These are phyloP conservation scores for Misgurnus mizolepis DNA, from an alignment of 2,113 vertebrate species.

Conservation along the genomic window DNA sequence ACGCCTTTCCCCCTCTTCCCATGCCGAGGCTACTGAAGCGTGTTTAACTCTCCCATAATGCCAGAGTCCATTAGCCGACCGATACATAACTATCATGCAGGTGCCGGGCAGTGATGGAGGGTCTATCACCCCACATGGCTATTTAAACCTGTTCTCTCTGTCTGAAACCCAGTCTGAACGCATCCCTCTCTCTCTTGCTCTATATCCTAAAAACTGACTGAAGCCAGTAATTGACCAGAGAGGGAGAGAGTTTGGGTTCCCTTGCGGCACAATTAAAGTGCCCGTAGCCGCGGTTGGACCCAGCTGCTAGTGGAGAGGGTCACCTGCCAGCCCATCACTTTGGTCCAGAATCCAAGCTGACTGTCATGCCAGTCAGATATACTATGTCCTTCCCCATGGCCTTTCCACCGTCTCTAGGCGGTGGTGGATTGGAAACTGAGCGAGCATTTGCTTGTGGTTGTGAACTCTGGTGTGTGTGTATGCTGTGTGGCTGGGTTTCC, in stretches of 20 bases:
- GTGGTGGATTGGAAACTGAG: neutral
- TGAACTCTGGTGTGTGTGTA: constrained; percentile 6
- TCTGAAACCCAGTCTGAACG: constrained; percentile 39
- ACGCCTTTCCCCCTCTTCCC: constrained; percentile 8
- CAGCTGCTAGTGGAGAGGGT: constrained; percentile 53
- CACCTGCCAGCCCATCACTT: constrained; percentile 65
- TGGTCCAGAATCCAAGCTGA: constrained; percentile 44
- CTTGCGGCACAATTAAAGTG: constrained; percentile 64
- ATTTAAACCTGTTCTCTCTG: constrained; percentile 16
- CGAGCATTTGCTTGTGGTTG: neutral
- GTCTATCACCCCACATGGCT: constrained; percentile 7
- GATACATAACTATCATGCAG: constrained; percentile 36
- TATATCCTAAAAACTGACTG: constrained; percentile 57
- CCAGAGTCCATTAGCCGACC: constrained; percentile 41
- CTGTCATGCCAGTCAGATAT: constrained; percentile 35
- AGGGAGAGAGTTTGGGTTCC: constrained; percentile 45
- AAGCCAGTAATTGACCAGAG: constrained; percentile 62
- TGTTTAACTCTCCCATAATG: constrained; percentile 42
- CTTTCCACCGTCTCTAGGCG: neutral
- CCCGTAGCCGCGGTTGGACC: constrained; percentile 38
- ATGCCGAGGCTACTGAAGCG: constrained; percentile 20
- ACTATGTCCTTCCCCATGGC: neutral
- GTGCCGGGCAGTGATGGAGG: constrained; percentile 22
- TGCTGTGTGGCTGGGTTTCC: constrained; percentile 23
- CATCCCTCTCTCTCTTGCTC: constrained; percentile 32